These are phyloP conservation scores for Antrozous pallidus DNA, from an alignment of 2,797 vertebrate genomes.

Conservation along the genomic window DNA sequence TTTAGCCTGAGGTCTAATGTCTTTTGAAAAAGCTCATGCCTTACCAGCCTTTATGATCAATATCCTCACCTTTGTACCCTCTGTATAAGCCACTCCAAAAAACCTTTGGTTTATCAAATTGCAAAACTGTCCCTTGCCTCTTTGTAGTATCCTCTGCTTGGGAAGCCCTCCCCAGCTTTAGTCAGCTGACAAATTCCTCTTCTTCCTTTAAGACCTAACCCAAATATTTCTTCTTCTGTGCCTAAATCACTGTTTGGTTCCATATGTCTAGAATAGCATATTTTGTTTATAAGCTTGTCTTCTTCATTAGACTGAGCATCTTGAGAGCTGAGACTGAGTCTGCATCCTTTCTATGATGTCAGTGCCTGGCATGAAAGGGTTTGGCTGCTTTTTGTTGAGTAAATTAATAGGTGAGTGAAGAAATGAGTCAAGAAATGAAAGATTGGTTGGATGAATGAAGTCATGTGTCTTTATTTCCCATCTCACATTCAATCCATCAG, in stretches of 20 bases:
- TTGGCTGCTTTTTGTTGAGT: background rate
- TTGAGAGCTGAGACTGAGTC: background rate
- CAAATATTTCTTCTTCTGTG: background rate
- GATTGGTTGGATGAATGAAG: background rate
- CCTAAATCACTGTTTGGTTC: background rate
- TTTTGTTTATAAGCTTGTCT: background rate
- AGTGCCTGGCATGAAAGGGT: background rate
- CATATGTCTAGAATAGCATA: background rate
- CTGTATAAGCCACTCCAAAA: background rate
- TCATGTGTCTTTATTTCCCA: background rate
- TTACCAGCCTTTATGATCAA: background rate
- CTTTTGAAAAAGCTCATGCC: background rate
- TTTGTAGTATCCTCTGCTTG: background rate
- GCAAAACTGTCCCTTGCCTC: background rate
- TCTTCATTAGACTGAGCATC: background rate
- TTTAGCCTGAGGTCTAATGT: background rate
- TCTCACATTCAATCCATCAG: background rate
- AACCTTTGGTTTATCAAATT: background rate
- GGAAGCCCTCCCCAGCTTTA: background rate
- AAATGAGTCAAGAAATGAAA: conserved; percentile 9
- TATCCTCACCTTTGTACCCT: background rate
- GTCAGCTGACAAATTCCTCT: background rate
- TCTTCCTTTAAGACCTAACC: conserved; percentile 42
- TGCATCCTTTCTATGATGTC: background rate
- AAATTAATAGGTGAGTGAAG: background rate